Evolutionary conservation across 2,113 vertebrate species (phyloP).

Genomic region (Steatornis caripensis): DNA sequence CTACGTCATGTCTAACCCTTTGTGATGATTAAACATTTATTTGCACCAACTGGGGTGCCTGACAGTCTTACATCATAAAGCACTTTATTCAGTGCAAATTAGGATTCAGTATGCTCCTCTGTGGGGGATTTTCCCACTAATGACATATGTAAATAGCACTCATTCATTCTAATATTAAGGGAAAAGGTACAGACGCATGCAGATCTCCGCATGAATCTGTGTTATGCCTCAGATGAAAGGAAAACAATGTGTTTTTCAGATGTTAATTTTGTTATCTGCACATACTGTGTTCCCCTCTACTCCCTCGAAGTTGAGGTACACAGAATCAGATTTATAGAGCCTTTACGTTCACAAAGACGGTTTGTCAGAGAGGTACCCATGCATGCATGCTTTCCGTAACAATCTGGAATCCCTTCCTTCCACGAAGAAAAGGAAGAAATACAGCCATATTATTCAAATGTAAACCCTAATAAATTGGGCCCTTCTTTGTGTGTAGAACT

Average conservation of each 20-base stretch:
- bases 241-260: constrained; percentile 57
- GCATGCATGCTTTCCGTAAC: background rate
- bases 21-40: constrained; percentile 43
- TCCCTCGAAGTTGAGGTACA: constrained; percentile 3
- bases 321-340: constrained; percentile 45
- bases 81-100: constrained; percentile 56
- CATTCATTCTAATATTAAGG: constrained; percentile 56
- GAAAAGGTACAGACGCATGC: constrained; percentile 54
- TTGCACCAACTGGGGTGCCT: background rate
- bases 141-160: constrained; percentile 62
- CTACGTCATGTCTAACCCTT: constrained; percentile 18
- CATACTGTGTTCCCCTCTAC: background rate
- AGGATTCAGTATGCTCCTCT: constrained; percentile 44
- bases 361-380: constrained; percentile 40
- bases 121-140: constrained; percentile 62
- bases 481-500: constrained; percentile 6
- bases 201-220: constrained; percentile 53
- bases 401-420: constrained; percentile 23
- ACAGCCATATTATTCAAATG: constrained; percentile 34
- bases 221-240: constrained; percentile 53
- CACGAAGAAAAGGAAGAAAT: constrained; percentile 36
- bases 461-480: background rate
- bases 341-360: constrained; percentile 2
- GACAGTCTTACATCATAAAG: constrained; percentile 59
- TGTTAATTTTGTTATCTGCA: constrained; percentile 45